Evolutionary conservation across 2,113 vertebrate species (phyloP), one percentile per base, ranked within the genome.

Genomic region (Scomber japonicus): DNA sequence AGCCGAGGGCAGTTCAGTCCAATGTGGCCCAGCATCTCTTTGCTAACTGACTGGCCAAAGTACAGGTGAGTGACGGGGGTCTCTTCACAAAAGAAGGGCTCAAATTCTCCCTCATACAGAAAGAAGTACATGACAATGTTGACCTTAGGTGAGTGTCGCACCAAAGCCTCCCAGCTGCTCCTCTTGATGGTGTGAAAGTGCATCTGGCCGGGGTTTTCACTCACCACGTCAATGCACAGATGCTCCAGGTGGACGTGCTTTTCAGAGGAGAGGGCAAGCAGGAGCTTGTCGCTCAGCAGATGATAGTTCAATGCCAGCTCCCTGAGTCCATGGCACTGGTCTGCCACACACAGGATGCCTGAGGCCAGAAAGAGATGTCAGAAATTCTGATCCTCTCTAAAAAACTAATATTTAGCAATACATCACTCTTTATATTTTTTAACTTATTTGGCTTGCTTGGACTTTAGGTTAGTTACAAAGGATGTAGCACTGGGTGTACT

Each of bases 121-220:
- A 96, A 99, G 86, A 98, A 99, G 95, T 99, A 99, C 97, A 99
- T 99, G n/a, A 99, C 97, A 82, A 99, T 92, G 83, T 97, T 98
- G 51, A 99, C 97, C 93, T 97, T 97, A 2, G 97, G 97, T 16
- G 97, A 99, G 86, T 98, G 97, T 88, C 85, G 96, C 80, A 97
- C 95, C 91, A 98, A 95, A 87, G 97, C 97, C 53, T 98, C 97
- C 97, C 97, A 98, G 94, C 97, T 98, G 96, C 96, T 97, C 90
- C 96, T 97, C 93, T 97, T 96, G 84, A 99, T 97, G 1, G 95
- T 93, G 91, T 97, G 97, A 82, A 99, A 98, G 79, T 97, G 97
- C 0, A 78, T 88, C 94, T 97, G 97, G 75, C 96, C 96, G 0
- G 97, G 97, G 75, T 97, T 97, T 69, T 98, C 96, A 30, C 97